These are phyloP conservation scores for Elachura formosa DNA, from an alignment of 2,113 vertebrate species.

Conservation along the genomic window DNA sequence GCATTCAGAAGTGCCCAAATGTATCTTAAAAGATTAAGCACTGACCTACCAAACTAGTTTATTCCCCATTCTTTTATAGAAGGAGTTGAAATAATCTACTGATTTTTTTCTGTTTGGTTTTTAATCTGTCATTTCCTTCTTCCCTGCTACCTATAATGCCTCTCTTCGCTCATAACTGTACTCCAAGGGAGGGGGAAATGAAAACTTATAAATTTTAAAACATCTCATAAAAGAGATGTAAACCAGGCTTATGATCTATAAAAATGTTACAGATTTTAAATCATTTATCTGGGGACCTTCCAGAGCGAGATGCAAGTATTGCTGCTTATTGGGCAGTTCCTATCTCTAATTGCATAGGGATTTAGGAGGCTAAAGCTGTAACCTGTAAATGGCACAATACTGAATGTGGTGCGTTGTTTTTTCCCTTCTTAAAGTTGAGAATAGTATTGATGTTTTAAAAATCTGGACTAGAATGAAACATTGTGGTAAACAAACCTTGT, in stretches of 20 bases:
- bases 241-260: background rate
- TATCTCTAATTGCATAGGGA: background rate
- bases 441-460: background rate
- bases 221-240: background rate
- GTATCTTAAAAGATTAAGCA: background rate
- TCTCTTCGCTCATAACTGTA: background rate
- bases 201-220: conserved; percentile 26
- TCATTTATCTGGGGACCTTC: background rate
- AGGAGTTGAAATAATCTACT: background rate
- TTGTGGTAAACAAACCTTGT: background rate
- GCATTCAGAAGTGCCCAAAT: background rate
- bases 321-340: background rate
- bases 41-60: too few species aligned
- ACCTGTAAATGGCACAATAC: background rate
- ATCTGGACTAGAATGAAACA: background rate
- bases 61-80: background rate
- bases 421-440: background rate
- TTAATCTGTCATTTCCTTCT: background rate
- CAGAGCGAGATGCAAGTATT: background rate
- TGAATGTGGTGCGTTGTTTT: fast-evolving
- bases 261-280: background rate
- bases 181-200: background rate
- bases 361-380: background rate
- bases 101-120: background rate
- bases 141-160: background rate